Base-by-base conservation (phyloP, 2,888 invertebrate genomes). In the Timema podura region DNA sequence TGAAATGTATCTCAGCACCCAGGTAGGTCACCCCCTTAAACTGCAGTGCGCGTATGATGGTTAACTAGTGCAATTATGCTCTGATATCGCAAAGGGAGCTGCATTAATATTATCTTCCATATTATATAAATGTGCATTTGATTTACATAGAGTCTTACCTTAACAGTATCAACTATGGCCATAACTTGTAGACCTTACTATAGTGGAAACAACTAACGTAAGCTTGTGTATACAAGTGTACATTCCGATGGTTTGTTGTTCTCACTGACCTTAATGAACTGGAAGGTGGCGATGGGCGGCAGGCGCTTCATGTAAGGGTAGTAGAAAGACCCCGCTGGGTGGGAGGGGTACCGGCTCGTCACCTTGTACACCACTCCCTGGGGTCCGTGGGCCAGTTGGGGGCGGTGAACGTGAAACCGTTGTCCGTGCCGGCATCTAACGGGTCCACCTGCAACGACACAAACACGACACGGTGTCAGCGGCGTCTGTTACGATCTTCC, bases 241-340 rank as follows among this genome's bases (percentile, higher is more conserved):
- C 30, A 30, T 30, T 30, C 30, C 30, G 30, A 30, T 1, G 30
- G 30, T 30, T 30, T 30, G 30, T 2, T 30, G 30, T 30, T 30
- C 30, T 30, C 48, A 74, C 73, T 74, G 68, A 81, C 79, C 77
- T 80, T 81, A 67, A 78, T 75, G 70, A 83, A 78, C 10, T 79
- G 78, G 67, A 83, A 79, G 64, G 79, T 79, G 9, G 81, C 84
- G 16, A 84, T 79, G 13, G 79, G 76, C 47, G 83, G 83, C 67
- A 83, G 78, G 71, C 77, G 77, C 15, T 78, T 76, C 73, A 78
- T 72, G n/a, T 82, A 78, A 5, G 82, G 81, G 76, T 84, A 83
- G 78, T 79, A 81, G 76, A 84, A 84, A 10, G 84, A 81, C 73
- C 80, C 81, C 45, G 84, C 84, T 5, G 82, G 81, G 76, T 84